Conservation (phyloP, 2,113 vertebrate genomes). For the Chionomys nivalis region DNA sequence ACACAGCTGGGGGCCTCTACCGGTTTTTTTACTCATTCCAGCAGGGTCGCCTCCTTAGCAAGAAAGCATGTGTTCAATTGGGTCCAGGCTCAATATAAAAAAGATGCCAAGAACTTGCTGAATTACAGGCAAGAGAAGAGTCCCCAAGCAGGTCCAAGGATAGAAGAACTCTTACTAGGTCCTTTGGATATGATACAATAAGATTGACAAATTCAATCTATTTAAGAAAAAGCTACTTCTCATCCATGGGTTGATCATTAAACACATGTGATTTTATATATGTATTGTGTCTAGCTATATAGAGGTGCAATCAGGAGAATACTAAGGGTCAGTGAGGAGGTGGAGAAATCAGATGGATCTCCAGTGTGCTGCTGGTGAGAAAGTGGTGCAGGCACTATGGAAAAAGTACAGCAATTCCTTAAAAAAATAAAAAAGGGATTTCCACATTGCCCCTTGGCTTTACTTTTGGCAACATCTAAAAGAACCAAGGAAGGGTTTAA, state of each 20-base stretch:
- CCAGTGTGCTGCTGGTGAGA: background rate
- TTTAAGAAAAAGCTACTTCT: constrained; percentile 10
- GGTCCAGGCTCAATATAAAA: background rate
- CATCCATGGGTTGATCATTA: background rate
- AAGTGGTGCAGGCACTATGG: background rate
- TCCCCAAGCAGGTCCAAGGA: background rate
- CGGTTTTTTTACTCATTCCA: background rate
- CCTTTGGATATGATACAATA: background rate
- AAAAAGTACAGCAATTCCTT: background rate
- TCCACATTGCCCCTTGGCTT: background rate
- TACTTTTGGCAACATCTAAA: background rate
- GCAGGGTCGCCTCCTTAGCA: background rate
- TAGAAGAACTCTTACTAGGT: constrained; percentile 12
- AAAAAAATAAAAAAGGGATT: background rate
- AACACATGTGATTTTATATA: background rate
- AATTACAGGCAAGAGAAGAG: constrained; percentile 9
- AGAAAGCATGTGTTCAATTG: background rate
- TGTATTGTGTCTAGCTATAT: too few species aligned
- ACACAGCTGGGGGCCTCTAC: background rate
- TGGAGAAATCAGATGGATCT: background rate
- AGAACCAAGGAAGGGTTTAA: background rate
- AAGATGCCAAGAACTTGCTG: background rate
- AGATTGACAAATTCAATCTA: background rate
- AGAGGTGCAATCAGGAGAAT: background rate
- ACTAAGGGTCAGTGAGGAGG: background rate